Percentiles rank a stretch among this genome's conserved stretches.
These are phyloP conservation scores for Bombus cullumanus DNA, from an alignment of 1,140 invertebrate species.

Conservation along the genomic window DNA sequence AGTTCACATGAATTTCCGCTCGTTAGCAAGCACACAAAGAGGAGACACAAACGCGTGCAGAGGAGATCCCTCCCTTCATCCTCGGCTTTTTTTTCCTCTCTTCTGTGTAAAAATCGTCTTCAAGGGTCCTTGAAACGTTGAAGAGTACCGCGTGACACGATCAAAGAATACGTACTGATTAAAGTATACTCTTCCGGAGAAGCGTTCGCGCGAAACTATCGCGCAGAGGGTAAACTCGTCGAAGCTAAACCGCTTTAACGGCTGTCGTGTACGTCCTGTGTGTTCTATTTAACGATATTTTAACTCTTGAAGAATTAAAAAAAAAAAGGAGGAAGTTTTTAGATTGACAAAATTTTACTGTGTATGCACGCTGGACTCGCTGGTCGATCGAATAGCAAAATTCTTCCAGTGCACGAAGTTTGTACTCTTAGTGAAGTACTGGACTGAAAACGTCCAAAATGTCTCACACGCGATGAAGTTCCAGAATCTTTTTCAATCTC, in stretches of 20 bases:
- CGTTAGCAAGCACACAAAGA: conserved; percentile 59
- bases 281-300: too few relatives aligned
- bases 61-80: not conserved
- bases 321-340: too few relatives aligned
- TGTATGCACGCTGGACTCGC: too few relatives aligned
- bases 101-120: conserved; percentile 43
- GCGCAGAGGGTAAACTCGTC: not conserved
- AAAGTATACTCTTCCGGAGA: conserved; percentile 21
- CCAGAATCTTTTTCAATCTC: not conserved
- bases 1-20: conserved; percentile 62
- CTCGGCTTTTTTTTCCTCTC: not conserved
- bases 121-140: conserved; percentile 34
- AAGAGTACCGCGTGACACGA: conserved; percentile 25
- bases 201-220: conserved; percentile 11
- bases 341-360: too few relatives aligned
- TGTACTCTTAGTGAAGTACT: too few relatives aligned
- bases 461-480: not conserved
- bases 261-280: not conserved
- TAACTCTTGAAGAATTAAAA: too few relatives aligned
- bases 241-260: not conserved
- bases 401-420: too few relatives aligned
- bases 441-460: not conserved
- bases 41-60: conserved; percentile 30
- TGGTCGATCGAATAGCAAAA: too few relatives aligned
- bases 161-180: conserved; percentile 59